Evolutionary conservation across 2,797 vertebrate species (phyloP).

Genomic region (Clarias platycephalus): DNA sequence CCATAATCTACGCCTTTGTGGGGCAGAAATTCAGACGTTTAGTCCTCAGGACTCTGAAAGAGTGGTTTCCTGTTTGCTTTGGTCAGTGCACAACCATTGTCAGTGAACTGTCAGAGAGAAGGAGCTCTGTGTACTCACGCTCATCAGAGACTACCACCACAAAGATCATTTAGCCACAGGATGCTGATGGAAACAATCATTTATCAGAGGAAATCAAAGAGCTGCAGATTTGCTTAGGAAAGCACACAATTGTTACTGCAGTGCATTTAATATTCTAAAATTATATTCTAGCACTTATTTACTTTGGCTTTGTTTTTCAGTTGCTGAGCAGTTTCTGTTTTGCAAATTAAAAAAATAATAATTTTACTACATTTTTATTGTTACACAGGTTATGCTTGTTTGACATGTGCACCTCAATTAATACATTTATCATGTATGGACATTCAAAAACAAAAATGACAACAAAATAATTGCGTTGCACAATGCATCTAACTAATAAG

Average conservation of each 20-base stretch:
- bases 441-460: too few species aligned
- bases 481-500: too few species aligned
- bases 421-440: too few species aligned
- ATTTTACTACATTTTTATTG: neutral
- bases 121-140: slow-evolving; percentile 57
- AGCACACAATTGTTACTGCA: neutral
- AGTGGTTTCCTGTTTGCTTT: slow-evolving; percentile 53
- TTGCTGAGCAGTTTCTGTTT: too few species aligned
- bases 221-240: neutral
- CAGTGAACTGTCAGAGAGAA: slow-evolving; percentile 31
- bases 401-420: neutral
- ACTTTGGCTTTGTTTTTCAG: neutral
- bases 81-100: neutral
- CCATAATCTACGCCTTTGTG: slow-evolving; percentile 75
- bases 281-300: neutral
- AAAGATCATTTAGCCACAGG: slow-evolving; percentile 54
- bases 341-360: too few species aligned
- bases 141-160: slow-evolving; percentile 55
- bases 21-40: slow-evolving; percentile 71
- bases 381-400: too few species aligned
- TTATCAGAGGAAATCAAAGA: slow-evolving; percentile 8
- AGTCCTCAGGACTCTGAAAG: slow-evolving; percentile 56
- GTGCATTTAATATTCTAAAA: neutral
- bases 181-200: neutral
- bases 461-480: too few species aligned